Evolutionary conservation across 2,888 invertebrate species (phyloP).

Genomic region (Eremobia ochroleuca): DNA sequence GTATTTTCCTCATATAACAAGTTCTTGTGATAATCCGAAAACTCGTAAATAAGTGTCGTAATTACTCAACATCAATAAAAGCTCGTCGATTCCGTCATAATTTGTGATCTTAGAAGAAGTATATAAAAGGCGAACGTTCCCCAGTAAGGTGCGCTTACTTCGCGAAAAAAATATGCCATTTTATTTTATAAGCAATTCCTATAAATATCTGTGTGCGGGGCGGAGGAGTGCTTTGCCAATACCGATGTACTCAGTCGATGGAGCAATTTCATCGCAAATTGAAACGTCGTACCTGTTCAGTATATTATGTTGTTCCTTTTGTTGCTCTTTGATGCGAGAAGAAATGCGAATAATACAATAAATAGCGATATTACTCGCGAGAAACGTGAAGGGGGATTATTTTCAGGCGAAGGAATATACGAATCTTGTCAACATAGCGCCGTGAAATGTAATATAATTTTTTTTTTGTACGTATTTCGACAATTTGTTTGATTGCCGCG

Average conservation of each 20-base stretch:
- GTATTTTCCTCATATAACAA: slow-evolving; percentile 24
- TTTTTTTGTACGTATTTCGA: slow-evolving; percentile 53
- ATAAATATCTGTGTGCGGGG: slow-evolving; percentile 64
- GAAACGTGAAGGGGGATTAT: slow-evolving; percentile 71
- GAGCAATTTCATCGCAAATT: slow-evolving; percentile 76
- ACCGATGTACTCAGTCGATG: slow-evolving; percentile 69
- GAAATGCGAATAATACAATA: slow-evolving; percentile 81
- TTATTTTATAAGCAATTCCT: slow-evolving; percentile 66
- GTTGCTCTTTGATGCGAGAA: slow-evolving; percentile 80
- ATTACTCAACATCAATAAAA: slow-evolving; percentile 35
- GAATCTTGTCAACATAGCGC: slow-evolving; percentile 63
- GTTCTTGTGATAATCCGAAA: slow-evolving; percentile 18
- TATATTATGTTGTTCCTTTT: slow-evolving; percentile 72
- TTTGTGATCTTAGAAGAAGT: slow-evolving; percentile 40
- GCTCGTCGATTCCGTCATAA: slow-evolving; percentile 17
- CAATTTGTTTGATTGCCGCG: slow-evolving; percentile 64
- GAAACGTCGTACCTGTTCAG: slow-evolving; percentile 70
- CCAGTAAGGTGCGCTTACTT: slow-evolving; percentile 31
- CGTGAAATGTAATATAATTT: slow-evolving; percentile 65
- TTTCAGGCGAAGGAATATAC: slow-evolving; percentile 63
- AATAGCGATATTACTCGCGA: slow-evolving; percentile 76
- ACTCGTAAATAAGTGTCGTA: slow-evolving; percentile 23
- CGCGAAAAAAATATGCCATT: slow-evolving; percentile 57
- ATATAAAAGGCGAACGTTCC: slow-evolving; percentile 49
- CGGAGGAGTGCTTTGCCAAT: slow-evolving; percentile 65